Percentiles rank a stretch among this genome's conserved stretches.
Conservation (phyloP, 2,888 invertebrate species). For the Dryococelus australis region DNA sequence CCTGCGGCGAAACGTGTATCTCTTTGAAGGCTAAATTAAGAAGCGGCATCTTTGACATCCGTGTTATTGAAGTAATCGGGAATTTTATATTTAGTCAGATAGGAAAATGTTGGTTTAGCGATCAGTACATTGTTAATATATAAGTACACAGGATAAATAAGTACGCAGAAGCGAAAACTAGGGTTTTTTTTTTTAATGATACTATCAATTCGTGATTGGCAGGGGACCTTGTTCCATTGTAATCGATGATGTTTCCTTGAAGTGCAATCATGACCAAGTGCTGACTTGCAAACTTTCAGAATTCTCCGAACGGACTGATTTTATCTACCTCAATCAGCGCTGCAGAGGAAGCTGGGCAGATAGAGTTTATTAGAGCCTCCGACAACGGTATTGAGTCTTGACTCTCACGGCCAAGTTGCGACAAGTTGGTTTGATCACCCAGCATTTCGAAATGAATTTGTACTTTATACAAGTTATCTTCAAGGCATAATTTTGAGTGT, state of each 20-base stretch:
- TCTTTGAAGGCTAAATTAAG: no score
- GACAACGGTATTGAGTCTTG: background rate
- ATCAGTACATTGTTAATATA: no score
- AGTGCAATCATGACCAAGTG: background rate
- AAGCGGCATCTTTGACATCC: no score
- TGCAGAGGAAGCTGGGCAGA: background rate
- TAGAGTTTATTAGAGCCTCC: no score
- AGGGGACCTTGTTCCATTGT: background rate
- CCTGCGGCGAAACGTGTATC: no score
- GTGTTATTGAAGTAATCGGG: no score
- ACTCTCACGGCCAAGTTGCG: background rate
- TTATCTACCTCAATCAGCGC: background rate
- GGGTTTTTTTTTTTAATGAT: background rate
- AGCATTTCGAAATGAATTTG: background rate
- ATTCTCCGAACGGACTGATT: background rate
- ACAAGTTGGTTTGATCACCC: background rate
- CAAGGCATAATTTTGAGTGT: no score
- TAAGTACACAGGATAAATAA: background rate
- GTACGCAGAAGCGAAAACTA: background rate
- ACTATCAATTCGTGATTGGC: background rate
- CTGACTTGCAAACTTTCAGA: background rate
- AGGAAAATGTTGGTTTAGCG: no score
- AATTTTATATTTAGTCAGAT: no score
- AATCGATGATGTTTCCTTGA: background rate
- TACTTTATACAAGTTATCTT: no score